These are phyloP conservation scores for Chionodraco myersi DNA, from an alignment of 2,113 vertebrate genomes.

Conservation along the genomic window DNA sequence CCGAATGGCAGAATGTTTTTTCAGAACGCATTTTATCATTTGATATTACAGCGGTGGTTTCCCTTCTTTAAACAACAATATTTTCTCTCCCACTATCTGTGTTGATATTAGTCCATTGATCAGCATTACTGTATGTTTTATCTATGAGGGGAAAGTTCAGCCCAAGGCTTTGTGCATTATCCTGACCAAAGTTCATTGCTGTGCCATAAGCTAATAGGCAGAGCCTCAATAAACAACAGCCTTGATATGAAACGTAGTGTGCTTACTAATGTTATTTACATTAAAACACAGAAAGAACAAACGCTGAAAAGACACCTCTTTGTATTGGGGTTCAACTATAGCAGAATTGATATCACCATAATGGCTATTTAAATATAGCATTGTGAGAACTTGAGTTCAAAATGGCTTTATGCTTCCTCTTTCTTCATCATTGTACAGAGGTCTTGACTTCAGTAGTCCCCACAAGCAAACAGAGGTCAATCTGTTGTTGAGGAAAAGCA, in stretches of 20 bases:
- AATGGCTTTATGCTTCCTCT: background rate
- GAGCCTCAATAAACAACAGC: slow-evolving; percentile 11
- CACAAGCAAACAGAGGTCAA: slow-evolving; percentile 55
- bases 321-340: background rate
- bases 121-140: slow-evolving; percentile 27
- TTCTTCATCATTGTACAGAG: background rate
- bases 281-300: background rate
- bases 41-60: slow-evolving; percentile 30
- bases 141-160: slow-evolving; percentile 39
- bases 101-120: slow-evolving; percentile 25
- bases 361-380: background rate
- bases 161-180: slow-evolving; percentile 20
- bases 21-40: slow-evolving; percentile 19
- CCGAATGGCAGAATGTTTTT: background rate
- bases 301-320: background rate
- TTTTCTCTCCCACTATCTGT: slow-evolving; percentile 19
- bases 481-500: slow-evolving; percentile 43
- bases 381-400: background rate
- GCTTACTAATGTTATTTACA: no score
- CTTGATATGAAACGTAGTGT: slow-evolving; percentile 13
- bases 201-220: slow-evolving; percentile 10
- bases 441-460: slow-evolving; percentile 36
- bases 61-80: background rate
- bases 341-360: background rate
- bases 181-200: slow-evolving; percentile 38